phyloP scores from a whole-genome alignment of 2,888 invertebrate species.

The Orthonevra nobilis region DNA sequence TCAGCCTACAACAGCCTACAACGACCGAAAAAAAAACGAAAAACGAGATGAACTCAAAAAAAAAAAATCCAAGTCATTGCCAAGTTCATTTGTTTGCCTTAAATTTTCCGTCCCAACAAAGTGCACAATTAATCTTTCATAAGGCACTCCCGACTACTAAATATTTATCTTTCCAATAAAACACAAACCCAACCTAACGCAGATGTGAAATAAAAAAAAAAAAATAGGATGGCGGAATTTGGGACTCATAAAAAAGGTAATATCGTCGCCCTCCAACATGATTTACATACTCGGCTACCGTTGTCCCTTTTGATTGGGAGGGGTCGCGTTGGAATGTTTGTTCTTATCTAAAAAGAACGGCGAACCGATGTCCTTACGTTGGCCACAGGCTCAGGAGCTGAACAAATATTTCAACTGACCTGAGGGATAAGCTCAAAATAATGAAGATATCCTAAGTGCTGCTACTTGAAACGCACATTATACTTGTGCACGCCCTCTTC shows the following conservation, averaged over 20 bases:
- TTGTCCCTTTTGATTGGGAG: not conserved
- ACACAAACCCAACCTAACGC: not conserved
- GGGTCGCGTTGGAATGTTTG: no score
- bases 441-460: not conserved
- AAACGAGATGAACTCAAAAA: no score
- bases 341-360: no score
- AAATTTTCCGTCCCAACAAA: not conserved
- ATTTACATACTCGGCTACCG: no score
- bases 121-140: not conserved
- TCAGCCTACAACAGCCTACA: no score
- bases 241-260: not conserved
- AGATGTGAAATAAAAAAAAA: not conserved
- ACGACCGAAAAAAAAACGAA: no score
- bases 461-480: not conserved
- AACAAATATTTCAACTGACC: conserved; percentile 27
- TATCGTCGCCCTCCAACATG: not conserved
- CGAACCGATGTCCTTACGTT: no score
- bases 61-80: no score
- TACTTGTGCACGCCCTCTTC: no score
- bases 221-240: no score
- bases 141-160: not conserved
- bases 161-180: conserved; percentile 7
- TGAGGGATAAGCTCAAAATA: not conserved
- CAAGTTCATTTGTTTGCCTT: not conserved
- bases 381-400: not conserved